Base-by-base conservation (phyloP, 30 jellyfish, hydroid and myxozoan species). In the Aurelia sp. region DNA sequence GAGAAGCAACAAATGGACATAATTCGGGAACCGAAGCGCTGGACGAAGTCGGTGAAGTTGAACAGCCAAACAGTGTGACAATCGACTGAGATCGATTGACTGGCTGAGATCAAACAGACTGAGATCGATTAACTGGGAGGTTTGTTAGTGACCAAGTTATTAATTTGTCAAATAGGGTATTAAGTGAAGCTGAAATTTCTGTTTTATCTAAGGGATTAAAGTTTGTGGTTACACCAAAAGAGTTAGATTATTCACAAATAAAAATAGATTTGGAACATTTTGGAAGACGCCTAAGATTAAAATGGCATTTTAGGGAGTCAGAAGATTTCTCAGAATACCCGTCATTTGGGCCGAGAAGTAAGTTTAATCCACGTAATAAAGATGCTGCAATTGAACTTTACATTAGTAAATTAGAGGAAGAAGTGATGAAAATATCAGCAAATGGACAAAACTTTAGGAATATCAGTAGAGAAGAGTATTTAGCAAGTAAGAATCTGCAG, bases 341-440 rank as follows among this genome's bases (percentile, higher is more conserved):
- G 27, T 6, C 27, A n/a, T 59, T 59, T 59, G 3, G 69, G 27
- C 69, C 69, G 8, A 6, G 27, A 59, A 59, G 69, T 21, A 59
- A 59, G 27, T 59, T 59, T 59, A 59, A 59, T 59, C 69, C 69
- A 17, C 21, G 69, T n/a, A 59, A 59, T 59, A 59, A 59, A 21
- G 69, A 59, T 21, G 69, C 27, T 5, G 69, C 69, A 3, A 59
- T 59, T 21, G 69, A 59, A 59, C 21, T 38, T 38, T 59, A 59
- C 27, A 17, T 59, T 0, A 17, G 27, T 59, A 59, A 59, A 21
- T 59, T 59, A 59, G 69, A 57, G 67, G 67, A 57, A 16, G 67
- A 57, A 57, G 1, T 57, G 1, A 57, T 57, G 20, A 57, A 57
- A 57, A 57, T 57, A 57, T 57, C 67, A 19, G 19, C 67, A 57